These are phyloP conservation scores for Nomada fucata DNA, from an alignment of 2,888 invertebrate species.

Conservation along the genomic window DNA sequence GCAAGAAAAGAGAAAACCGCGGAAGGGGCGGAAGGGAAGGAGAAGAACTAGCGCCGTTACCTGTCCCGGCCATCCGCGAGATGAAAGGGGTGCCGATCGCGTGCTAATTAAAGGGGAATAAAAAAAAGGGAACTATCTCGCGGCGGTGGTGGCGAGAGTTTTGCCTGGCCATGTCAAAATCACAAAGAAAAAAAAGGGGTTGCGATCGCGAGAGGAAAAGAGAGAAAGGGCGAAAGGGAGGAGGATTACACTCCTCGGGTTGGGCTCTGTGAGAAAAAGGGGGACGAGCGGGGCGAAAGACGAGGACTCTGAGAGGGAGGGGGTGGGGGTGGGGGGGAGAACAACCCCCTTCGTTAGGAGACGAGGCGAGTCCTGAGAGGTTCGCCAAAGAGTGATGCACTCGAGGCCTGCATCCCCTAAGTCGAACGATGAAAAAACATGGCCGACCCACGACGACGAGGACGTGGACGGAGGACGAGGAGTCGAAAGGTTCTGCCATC, in stretches of 20 bases:
- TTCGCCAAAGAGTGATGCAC: slow-evolving; percentile 81
- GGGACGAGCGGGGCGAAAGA: slow-evolving; percentile 26
- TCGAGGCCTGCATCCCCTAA: slow-evolving; percentile 80
- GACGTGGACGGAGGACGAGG: slow-evolving; percentile 49
- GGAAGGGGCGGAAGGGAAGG: neutral
- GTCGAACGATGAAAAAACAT: slow-evolving; percentile 77
- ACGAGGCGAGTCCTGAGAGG: slow-evolving; percentile 79
- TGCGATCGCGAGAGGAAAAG: neutral
- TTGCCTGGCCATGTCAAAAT: slow-evolving; percentile 61
- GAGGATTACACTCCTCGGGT: slow-evolving; percentile 52
- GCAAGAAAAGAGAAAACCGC: too few species aligned
- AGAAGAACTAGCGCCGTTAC: slow-evolving; percentile 14
- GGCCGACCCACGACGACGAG: slow-evolving; percentile 75
- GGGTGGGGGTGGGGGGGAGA: slow-evolving; percentile 9
- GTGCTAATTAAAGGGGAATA: slow-evolving; percentile 58
- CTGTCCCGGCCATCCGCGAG: slow-evolving; percentile 35
- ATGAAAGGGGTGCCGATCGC: slow-evolving; percentile 52
- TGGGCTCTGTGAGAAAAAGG: slow-evolving; percentile 35
- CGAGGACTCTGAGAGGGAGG: slow-evolving; percentile 22
- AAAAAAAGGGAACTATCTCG: slow-evolving; percentile 50
- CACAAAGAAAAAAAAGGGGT: slow-evolving; percentile 59
- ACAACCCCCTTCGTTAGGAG: slow-evolving; percentile 76
- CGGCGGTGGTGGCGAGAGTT: slow-evolving; percentile 44
- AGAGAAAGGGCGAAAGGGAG: slow-evolving; percentile 21
- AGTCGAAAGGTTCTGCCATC: slow-evolving; percentile 67